Evolutionary conservation across 2,797 vertebrate species (phyloP), one percentile per base, ranked within the genome.

Genomic region (Coracias cyanogaster): DNA sequence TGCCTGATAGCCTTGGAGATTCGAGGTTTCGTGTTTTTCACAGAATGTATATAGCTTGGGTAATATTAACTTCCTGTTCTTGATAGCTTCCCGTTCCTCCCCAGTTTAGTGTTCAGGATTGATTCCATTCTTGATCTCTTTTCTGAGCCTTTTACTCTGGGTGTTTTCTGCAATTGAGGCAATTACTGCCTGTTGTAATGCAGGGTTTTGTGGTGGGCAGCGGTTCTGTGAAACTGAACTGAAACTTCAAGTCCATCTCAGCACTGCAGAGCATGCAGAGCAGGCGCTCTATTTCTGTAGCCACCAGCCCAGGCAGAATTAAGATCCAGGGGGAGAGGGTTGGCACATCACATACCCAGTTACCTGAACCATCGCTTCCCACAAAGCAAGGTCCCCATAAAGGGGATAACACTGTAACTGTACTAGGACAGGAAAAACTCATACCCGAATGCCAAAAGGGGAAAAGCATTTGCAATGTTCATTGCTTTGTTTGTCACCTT

Each of bases 11-110:
- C 43, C 41, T 46, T 86, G 60, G 73, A 95, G 73, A 90, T 12
- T 48, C 66, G 79, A 82, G 35, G 60, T 80, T 95, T 90, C 70
- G 95, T 93, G 35, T 88, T 96, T 91, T 64, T 86, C 51, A 79
- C 28, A 73, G 61, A 94, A 87, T 58, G 41, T 64, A 5, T 70
- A 77, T 77, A 37, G 66, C 60, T 82, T 79, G 70, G 54, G 58
- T 86, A 79, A 95, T 49, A 66, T 10, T 78, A 84, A 76, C 64
- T 94, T 94, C 70, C 55, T 82, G 24, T 55, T 90, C 64, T 80
- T 6, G 5, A 62, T n/a, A 89, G 51, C 55, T 95, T 91, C 87
- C 85, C 3, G 1, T 93, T 94, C 46, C 77, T 94, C 73, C 55
- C 13, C 48, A 55, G 43, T 93, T 81, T 37, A 65, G 43, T 12